These are phyloP conservation scores for Drepana arcuata DNA, from an alignment of 1,140 invertebrate species.

Conservation along the genomic window DNA sequence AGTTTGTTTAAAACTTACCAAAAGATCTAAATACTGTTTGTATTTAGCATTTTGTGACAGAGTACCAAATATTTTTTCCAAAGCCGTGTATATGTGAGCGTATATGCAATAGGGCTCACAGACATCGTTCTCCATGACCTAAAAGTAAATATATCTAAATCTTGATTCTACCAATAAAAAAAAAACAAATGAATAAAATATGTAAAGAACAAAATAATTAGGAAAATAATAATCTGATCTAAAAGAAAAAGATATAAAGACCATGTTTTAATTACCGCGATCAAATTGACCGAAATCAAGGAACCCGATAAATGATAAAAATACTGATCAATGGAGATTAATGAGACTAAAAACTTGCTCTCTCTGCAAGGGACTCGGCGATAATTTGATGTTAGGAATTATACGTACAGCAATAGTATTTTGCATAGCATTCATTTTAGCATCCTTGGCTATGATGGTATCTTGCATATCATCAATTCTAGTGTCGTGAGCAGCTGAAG, in stretches of 20 bases:
- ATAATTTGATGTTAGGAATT: no score
- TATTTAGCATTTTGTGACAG: conserved; percentile 56
- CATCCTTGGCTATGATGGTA: conserved; percentile 48
- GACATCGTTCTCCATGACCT: conserved; percentile 59
- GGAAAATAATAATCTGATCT: not conserved
- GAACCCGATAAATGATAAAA: no score
- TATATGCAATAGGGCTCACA: conserved; percentile 62
- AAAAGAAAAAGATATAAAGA: no score
- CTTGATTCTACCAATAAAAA: no score
- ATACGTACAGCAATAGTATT: conserved; percentile 53
- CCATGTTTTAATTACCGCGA: no score
- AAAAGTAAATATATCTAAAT: conserved; percentile 10
- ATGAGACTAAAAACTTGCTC: no score
- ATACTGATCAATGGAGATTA: no score
- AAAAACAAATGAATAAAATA: not conserved
- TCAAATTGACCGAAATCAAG: no score
- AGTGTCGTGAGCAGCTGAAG: conserved; percentile 35
- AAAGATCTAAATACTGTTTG: conserved; percentile 44
- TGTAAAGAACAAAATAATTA: not conserved
- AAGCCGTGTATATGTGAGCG: conserved; percentile 54
- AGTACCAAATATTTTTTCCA: conserved; percentile 55
- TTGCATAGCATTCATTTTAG: conserved; percentile 56
- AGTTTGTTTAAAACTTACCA: conserved; percentile 38
- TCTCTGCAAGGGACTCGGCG: no score
- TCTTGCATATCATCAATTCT: conserved; percentile 53